These are phyloP conservation scores for Actinia tenebrosa DNA, from an alignment of 64 coral and sea anemone species.

Conservation along the genomic window DNA sequence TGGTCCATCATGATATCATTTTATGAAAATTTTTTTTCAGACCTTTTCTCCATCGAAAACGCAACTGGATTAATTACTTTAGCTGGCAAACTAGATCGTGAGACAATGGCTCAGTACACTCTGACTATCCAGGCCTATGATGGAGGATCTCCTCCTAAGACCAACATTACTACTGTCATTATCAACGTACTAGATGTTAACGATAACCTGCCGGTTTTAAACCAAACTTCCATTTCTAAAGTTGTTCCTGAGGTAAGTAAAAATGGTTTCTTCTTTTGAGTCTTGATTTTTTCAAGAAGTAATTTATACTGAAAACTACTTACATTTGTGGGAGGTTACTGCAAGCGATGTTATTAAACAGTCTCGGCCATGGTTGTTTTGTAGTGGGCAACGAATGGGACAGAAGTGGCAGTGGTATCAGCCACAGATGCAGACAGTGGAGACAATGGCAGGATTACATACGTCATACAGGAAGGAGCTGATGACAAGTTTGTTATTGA, in stretches of 20 bases:
- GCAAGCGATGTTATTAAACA: not conserved
- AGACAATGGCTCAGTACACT: slow-evolving; percentile 34
- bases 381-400: slow-evolving; percentile 42
- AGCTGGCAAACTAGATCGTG: slow-evolving; percentile 44
- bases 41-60: slow-evolving; percentile 60
- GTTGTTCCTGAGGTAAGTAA: not conserved
- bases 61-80: slow-evolving; percentile 46
- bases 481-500: slow-evolving; percentile 62
- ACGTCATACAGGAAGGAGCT: slow-evolving; percentile 57
- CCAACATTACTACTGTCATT: slow-evolving; percentile 32
- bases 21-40: not conserved
- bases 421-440: slow-evolving; percentile 59
- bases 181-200: slow-evolving; percentile 72
- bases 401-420: slow-evolving; percentile 33
- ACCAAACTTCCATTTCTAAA: not conserved
- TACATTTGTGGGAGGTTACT: not conserved
- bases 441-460: slow-evolving; percentile 47
- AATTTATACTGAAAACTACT: not conserved
- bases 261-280: not conserved
- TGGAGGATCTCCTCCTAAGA: slow-evolving; percentile 37
- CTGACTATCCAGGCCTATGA: slow-evolving; percentile 71
- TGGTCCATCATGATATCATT: no score
- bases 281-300: not conserved
- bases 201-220: slow-evolving; percentile 53
- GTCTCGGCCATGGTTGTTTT: slow-evolving; percentile 3